Evolutionary conservation across 2,797 vertebrate genomes (phyloP).

Genomic region (Cyclura pinguis): DNA sequence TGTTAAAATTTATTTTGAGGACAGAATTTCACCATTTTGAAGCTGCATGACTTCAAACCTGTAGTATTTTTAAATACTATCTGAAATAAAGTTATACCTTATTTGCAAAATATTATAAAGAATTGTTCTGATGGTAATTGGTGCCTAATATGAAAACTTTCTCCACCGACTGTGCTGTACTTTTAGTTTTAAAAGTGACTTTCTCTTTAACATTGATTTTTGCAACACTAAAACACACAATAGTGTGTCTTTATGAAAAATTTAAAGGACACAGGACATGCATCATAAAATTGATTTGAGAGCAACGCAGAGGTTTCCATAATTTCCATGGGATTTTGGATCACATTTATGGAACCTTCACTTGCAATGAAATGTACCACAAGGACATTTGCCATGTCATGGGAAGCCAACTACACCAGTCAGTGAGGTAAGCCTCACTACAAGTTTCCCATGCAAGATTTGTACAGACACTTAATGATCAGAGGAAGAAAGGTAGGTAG

Average conservation of each 20-base stretch:
- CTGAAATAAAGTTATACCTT: slow-evolving; percentile 5
- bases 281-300: background rate
- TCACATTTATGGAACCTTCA: background rate
- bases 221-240: slow-evolving; percentile 20
- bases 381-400: no score
- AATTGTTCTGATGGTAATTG: slow-evolving; percentile 15
- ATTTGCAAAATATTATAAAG: slow-evolving; percentile 41
- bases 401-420: background rate
- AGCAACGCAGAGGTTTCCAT: background rate
- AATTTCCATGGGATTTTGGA: background rate
- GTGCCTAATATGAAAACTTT: slow-evolving; percentile 41
- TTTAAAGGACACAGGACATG: background rate
- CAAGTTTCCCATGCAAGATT: no score
- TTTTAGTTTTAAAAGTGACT: slow-evolving; percentile 29
- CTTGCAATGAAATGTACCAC: background rate
- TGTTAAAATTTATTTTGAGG: background rate
- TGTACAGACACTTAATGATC: background rate
- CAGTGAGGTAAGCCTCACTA: background rate
- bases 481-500: background rate
- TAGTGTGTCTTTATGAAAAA: background rate
- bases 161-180: slow-evolving; percentile 33
- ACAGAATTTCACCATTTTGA: background rate
- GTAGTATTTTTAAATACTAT: slow-evolving; percentile 23
- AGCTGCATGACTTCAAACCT: background rate
- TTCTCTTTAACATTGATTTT: background rate